Conservation (phyloP, 2,888 invertebrate genomes). For the Andrena praecox region DNA sequence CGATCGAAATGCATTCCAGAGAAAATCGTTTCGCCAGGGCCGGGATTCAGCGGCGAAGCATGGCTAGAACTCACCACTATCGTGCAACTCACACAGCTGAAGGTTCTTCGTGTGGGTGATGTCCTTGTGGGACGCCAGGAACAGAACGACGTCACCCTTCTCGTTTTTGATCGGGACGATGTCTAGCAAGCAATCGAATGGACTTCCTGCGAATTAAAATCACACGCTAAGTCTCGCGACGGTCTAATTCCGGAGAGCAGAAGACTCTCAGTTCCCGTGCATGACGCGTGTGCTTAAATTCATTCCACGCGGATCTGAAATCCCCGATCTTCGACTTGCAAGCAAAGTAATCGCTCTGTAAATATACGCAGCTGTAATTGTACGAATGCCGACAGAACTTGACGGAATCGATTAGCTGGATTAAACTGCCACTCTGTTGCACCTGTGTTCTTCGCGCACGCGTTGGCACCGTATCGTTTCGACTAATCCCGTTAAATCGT, state of each 20-base stretch:
- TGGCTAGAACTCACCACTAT: conserved; percentile 91
- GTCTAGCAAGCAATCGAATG: conserved; percentile 98
- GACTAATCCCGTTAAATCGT: conserved; percentile 18
- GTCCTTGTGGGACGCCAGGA: conserved; percentile 98
- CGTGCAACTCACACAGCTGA: conserved; percentile 90
- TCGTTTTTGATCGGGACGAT: conserved; percentile 99
- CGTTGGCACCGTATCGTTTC: conserved; percentile 13
- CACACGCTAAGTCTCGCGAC: background rate
- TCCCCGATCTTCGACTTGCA: background rate
- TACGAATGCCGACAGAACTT: background rate
- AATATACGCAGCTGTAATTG: background rate
- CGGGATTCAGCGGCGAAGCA: conserved; percentile 68
- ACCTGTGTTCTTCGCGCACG: conserved; percentile 4
- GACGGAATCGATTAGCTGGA: conserved; percentile 49
- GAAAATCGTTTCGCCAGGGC: conserved; percentile 62
- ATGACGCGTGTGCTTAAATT: background rate
- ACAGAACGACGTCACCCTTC: conserved; percentile 97
- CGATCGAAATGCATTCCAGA: conserved; percentile 59
- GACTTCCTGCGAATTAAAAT: conserved; percentile 89
- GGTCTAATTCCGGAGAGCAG: no score
- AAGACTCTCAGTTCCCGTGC: no score
- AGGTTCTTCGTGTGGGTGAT: conserved; percentile 93
- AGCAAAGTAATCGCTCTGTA: background rate
- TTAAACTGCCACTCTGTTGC: conserved; percentile 46
- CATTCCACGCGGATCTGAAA: background rate